phyloP scores from a whole-genome alignment of 1,140 invertebrate genomes.

The Listronotus bonariensis region DNA sequence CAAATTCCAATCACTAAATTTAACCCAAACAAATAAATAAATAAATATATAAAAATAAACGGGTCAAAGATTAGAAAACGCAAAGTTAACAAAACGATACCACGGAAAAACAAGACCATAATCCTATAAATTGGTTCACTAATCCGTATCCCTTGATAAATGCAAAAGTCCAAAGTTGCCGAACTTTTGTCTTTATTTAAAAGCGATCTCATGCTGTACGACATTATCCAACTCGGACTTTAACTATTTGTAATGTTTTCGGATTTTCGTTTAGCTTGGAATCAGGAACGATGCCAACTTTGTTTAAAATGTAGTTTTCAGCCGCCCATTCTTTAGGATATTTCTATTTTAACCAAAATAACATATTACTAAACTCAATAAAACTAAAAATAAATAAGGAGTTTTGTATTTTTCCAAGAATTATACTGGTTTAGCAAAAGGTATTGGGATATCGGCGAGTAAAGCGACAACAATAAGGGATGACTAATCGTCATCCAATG shows the following conservation, averaged over 20 bases:
- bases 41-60: no score
- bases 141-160: conserved; percentile 7
- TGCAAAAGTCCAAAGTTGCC: conserved; percentile 2
- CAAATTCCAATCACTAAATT: no score
- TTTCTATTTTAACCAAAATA: background rate
- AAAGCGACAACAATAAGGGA: no score
- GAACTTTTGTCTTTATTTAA: conserved; percentile 12
- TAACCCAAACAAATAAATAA: no score
- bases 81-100: background rate
- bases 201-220: conserved; percentile 4
- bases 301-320: conserved; percentile 7
- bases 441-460: no score
- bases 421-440: no score
- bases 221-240: conserved; percentile 15
- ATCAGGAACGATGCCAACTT: conserved; percentile 15
- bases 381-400: no score
- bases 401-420: no score
- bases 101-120: background rate
- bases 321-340: background rate
- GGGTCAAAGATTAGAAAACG: background rate
- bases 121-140: background rate
- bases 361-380: no score
- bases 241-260: conserved; percentile 6
- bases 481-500: no score
- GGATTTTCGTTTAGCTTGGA: conserved; percentile 11